These are phyloP conservation scores for Baronia brevicornis DNA, from an alignment of 2,888 invertebrate species.

Conservation along the genomic window DNA sequence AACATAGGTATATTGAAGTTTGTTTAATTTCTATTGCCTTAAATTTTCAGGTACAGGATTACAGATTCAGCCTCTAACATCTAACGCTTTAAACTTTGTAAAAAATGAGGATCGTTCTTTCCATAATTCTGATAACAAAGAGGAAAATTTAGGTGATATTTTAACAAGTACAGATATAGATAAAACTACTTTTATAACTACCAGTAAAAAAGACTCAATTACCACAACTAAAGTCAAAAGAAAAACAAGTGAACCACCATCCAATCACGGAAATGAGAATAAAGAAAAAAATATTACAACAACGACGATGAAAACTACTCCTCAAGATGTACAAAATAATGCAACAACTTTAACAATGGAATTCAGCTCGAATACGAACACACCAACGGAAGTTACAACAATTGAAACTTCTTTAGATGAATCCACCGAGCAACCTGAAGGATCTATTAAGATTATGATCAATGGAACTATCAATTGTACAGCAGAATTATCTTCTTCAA, in stretches of 20 bases:
- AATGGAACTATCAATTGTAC: conserved; percentile 68
- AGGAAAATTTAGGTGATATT: conserved; percentile 40
- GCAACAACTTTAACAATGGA: not conserved
- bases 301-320: conserved; percentile 4
- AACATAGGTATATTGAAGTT: no score
- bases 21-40: no score
- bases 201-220: conserved; percentile 31
- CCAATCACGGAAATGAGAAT: conserved; percentile 23
- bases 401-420: conserved; percentile 17
- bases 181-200: conserved; percentile 30
- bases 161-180: conserved; percentile 28
- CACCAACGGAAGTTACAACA: not conserved
- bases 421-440: conserved; percentile 48
- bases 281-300: conserved; percentile 22
- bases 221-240: conserved; percentile 53
- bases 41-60: conserved; percentile 27
- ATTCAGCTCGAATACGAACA: no score
- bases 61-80: conserved; percentile 20
- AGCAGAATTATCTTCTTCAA: conserved; percentile 58
- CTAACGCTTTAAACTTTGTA: conserved; percentile 32
- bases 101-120: conserved; percentile 44
- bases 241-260: conserved; percentile 42
- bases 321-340: not conserved
- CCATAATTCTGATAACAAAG: conserved; percentile 33
- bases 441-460: conserved; percentile 50